Evolutionary conservation across 2,888 invertebrate species (phyloP), one percentile per base, ranked within the genome.

Genomic region (Calephelis perditalis): DNA sequence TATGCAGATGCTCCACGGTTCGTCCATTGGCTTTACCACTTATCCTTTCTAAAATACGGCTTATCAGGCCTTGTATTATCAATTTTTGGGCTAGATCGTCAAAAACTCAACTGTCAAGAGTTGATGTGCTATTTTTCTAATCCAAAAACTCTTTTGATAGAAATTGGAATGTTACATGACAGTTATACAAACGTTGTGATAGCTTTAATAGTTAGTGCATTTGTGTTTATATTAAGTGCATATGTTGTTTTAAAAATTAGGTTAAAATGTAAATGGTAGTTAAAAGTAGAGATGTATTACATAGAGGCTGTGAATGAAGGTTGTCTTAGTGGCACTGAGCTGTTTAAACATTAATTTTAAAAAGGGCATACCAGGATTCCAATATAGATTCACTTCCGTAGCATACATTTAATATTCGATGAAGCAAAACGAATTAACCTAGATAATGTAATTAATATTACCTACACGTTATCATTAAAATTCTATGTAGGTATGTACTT

Each of bases 11-110:
- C 97, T 2, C 97, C 97, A 8, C 81, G 84, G 0, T 93, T 93
- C 72, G 86, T 97, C 67, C 93, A 93, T 56, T 98, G 97, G 97
- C 71, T 98, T 43, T 97, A 98, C 73, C 95, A 98, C 76, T 83
- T 94, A 44, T 98, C 98, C 0, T 98, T 97, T 80, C 89, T 97
- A 45, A 97, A 97, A 71, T 97, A 98, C 72, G 96, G 96, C 1
- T 93, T 98, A 59, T 97, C 97, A 69, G 97, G 97, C 5, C 91
- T 96, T 0, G 92, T 96, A 68, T 86, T 96, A 45, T 92, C 97
- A 1, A 93, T 98, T 65, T 97, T 97, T 68, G 97, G 97, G 7
- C 95, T 95, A 79, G 92, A 94, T 69, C 91, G 98, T 0, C 92
- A 91, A 1, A 94, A 94, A 67, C 84, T 98, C 63, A 91, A 92